Evolutionary conservation across 2,888 invertebrate genomes (phyloP).

Genomic region (Orthosia gothica): DNA sequence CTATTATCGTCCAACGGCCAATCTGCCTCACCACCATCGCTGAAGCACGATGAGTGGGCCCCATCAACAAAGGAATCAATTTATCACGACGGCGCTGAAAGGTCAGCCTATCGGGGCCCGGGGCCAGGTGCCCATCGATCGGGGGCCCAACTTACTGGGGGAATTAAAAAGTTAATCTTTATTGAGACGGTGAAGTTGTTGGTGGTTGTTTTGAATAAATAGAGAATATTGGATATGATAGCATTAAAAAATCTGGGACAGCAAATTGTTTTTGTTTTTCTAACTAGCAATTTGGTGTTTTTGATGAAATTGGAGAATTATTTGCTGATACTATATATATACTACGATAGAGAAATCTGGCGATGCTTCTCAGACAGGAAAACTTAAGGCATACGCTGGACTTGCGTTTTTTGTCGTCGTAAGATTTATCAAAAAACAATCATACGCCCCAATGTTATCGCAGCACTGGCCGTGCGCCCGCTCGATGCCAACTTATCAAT

Average conservation of each 20-base stretch:
- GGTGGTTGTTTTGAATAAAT: constrained; percentile 18
- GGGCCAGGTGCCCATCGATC: constrained; percentile 63
- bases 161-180: constrained; percentile 74
- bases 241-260: neutral
- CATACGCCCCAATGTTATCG: too few species aligned
- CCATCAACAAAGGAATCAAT: constrained; percentile 79
- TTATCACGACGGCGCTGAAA: constrained; percentile 79
- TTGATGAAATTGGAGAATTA: too few species aligned
- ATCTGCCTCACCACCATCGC: constrained; percentile 18
- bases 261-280: neutral
- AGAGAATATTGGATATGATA: neutral
- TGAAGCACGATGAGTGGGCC: constrained; percentile 54
- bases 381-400: too few species aligned
- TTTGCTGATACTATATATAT: too few species aligned
- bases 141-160: constrained; percentile 51
- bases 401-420: too few species aligned
- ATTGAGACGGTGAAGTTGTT: constrained; percentile 30
- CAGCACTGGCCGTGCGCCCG: too few species aligned
- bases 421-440: too few species aligned
- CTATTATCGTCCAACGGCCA: constrained; percentile 17
- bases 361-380: too few species aligned
- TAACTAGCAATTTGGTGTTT: too few species aligned
- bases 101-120: constrained; percentile 68
- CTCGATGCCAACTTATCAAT: too few species aligned
- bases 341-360: too few species aligned